Conservation (phyloP, 2,113 vertebrate genomes). For the Paradoxurus hermaphroditus region DNA sequence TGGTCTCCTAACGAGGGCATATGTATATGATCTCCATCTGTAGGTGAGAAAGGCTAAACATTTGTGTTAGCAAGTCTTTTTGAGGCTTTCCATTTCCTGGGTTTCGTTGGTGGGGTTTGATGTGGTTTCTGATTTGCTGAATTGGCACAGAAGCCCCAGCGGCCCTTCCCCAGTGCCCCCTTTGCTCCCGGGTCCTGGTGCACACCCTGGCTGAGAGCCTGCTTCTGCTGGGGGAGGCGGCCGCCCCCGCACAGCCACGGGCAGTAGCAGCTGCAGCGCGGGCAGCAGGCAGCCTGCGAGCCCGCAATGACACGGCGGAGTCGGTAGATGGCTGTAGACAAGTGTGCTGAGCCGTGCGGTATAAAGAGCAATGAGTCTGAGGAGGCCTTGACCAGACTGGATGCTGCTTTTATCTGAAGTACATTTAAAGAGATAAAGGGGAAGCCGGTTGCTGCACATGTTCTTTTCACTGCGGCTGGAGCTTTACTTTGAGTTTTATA, state of each 20-base stretch:
- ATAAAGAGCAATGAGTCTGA: constrained; percentile 82
- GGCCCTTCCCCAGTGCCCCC: rapidly evolving
- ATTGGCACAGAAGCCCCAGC: rapidly evolving
- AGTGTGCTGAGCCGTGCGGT: constrained; percentile 79
- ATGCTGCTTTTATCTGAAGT: constrained; percentile 90
- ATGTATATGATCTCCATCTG: background rate
- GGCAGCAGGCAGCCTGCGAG: constrained; percentile 69
- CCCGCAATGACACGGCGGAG: constrained; percentile 83
- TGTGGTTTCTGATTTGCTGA: background rate
- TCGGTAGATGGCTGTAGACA: constrained; percentile 93
- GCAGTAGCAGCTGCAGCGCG: constrained; percentile 27
- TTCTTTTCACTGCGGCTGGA: constrained; percentile 79
- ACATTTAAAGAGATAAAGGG: constrained; percentile 90
- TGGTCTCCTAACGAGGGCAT: background rate
- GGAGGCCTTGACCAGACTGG: constrained; percentile 88
- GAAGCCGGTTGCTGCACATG: constrained; percentile 80
- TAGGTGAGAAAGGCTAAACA: background rate
- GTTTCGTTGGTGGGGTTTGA: background rate
- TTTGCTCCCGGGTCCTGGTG: background rate
- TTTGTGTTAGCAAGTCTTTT: background rate
- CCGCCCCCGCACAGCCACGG: background rate
- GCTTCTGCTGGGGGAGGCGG: background rate
- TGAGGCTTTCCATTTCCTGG: constrained; percentile 15
- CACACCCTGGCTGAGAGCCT: background rate
- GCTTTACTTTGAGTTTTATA: constrained; percentile 79